Conservation (phyloP, 1,140 invertebrate species). For the Lineus longissimus region DNA sequence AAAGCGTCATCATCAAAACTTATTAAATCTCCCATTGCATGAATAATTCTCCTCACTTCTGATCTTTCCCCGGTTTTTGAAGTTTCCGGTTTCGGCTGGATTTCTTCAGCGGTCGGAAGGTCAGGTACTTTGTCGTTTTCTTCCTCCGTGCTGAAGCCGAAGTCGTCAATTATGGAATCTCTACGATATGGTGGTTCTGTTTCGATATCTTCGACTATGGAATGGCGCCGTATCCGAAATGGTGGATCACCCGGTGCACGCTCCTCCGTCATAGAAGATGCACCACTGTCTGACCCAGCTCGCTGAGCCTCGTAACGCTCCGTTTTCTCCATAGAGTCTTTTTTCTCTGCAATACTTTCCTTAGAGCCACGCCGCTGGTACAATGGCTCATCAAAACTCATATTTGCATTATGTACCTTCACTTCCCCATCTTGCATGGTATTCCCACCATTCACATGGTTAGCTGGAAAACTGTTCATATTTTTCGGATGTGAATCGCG, state of each 20-base stretch:
- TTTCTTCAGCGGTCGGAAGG: constrained; percentile 19
- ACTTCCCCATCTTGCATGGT: not conserved
- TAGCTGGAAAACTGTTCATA: too few species aligned
- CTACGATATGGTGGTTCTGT: constrained; percentile 7
- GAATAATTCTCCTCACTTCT: constrained; percentile 1
- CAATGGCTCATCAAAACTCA: constrained; percentile 46
- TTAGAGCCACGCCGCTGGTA: constrained; percentile 24
- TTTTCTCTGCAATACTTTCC: not conserved
- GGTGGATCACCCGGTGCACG: constrained; percentile 13
- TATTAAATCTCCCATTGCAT: constrained; percentile 7
- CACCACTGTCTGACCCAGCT: constrained; percentile 7
- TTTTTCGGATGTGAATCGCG: not conserved
- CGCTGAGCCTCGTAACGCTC: not conserved
- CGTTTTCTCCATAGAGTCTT: not conserved
- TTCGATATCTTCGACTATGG: constrained; percentile 11
- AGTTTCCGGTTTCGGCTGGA: constrained; percentile 15
- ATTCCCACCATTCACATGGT: not conserved
- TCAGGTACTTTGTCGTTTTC: constrained; percentile 15
- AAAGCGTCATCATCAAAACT: constrained; percentile 12
- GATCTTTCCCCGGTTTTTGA: not conserved
- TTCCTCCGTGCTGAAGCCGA: constrained; percentile 8
- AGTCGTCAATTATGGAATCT: constrained; percentile 16
- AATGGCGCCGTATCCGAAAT: constrained; percentile 1
- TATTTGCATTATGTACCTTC: constrained; percentile 26
- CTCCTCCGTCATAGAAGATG: constrained; percentile 14